Evolutionary conservation across 2,113 vertebrate genomes (phyloP), one percentile per base, ranked within the genome.

Genomic region (Xiphophorus hellerii): DNA sequence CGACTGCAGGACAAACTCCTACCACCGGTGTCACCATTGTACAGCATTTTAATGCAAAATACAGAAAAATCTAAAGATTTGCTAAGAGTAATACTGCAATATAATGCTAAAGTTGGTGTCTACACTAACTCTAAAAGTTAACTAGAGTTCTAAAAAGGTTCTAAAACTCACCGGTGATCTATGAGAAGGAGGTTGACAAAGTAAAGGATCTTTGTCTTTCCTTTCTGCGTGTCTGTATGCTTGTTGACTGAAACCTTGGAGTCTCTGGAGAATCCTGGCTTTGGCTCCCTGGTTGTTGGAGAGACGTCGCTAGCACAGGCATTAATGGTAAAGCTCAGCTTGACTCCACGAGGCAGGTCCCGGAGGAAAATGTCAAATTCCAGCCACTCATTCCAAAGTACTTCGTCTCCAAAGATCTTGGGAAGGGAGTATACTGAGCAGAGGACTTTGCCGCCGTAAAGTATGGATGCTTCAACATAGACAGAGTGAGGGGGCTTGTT

Each of bases 181-280:
- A 96, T 95, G 35, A 96, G 89, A 27, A 95, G 93, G 60, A 95
- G 90, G 75, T 95, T 95, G 60, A 93, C 94, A 78, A 94, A 95
- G 83, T 93, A 95, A n/a, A 95, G 90, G 35, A 91, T 84, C 64
- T 88, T 94, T 9, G 58, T 86, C 69, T 91, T 94, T 17, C 88
- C 84, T 80, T 90, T 93, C 33, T 86, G 83, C 20, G 58, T 68
- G 13, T 93, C 92, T 69, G 60, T 10, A 13, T 67, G 51, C 74
- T 87, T 93, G 54, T 15, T 80, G 72, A 4, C 12, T 12, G 66
- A 28, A 5, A 87, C 28, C 74, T 82, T 93, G 2, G 62, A 20
- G 13, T 93, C 85, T 78, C 65, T 85, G 58, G 4, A 42, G 0
- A 22, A 4, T 17, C 28, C 5, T 0, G 79, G 27, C 71, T 80